Base-by-base conservation (phyloP, 1,140 invertebrate species). In the Apis laboriosa region DNA sequence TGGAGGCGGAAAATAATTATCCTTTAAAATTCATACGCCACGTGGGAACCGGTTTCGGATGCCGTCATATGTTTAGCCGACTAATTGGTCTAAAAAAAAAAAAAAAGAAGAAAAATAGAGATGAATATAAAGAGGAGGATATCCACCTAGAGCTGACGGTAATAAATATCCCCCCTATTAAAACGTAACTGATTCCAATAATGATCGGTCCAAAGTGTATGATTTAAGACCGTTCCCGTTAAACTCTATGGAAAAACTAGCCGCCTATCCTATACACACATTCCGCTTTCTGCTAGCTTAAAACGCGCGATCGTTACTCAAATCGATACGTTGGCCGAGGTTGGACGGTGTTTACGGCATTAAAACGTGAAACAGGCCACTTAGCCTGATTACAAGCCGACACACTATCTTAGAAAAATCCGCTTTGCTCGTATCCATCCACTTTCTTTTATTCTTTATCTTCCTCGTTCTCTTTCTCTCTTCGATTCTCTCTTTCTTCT, bases 161-260 rank as follows among this genome's bases (percentile, higher is more conserved):
- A 82, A 77, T 82, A 77, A 77, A 77, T 80, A 80, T 72, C 43
- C 55, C 55, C 24, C 43, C 9, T 43, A 64, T 70, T 82, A 70
- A 70, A 82, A 82, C 80, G 15, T 77, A 77, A 76, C 80, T 67
- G 63, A 81, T 75, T 76, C 73, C 15, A 43, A 24, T 76, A 81
- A 81, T 81, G 43, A 76, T 77, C 73, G 74, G 80, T 77, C 70
- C n/a, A 68, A 43, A 82, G 49, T 9, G 74, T 82, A 70, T 82
- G 80, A 82, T 82, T 82, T 82, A 82, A 82, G 21, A 68, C 74
- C 56, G 56, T 61, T 82, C 64, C 80, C 80, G 80, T 82, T 82
- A 77, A 82, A 55, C 28, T 60, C n/a, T 19, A 60, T 51, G 56
- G 80, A 82, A 76, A 82, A 82, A 68, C 73, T 67, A 60, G 63